Evolutionary conservation across 2,113 vertebrate species (phyloP), one percentile per base, ranked within the genome.

Genomic region (Notothenia coriiceps): DNA sequence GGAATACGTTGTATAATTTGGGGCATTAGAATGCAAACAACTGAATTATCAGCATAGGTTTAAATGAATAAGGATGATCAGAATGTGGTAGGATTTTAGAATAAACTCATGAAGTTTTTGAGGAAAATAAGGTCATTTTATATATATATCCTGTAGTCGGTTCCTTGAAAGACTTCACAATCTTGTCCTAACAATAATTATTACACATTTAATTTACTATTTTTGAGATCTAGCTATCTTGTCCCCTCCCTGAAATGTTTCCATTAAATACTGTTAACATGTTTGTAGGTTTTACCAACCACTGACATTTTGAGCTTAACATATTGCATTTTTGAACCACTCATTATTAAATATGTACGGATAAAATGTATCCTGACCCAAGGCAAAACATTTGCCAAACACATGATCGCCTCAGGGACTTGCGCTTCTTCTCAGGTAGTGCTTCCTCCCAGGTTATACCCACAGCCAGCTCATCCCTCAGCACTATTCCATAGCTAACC

Each of bases 1-100:
- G 60, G 3, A 47, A 44, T 15, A 60, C 25, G 18, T 52, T 70
- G 35, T 70, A 0, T 40, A 15, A 2, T 43, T 71, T 51, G 40
- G 18, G 67, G 60, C 46, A 61, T 47, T 49, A 14, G 50, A 35
- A 12, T 52, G 60, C 13, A 44, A 49, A 67, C 46, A 25, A 49
- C 44, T 49, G 6, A 74, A 79, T 65, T 85, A 33, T 35, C 25
- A 59, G 8, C 50, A 66, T 70, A 57, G 49, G 14, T 20, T 51
- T 68, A 13, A 46, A 40, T 76, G 70, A 69, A 80, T 62, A 47
- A 71, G 20, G 22, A 63, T 70, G 44, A 83, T 73, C 66, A 69
- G 54, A 63, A 62, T 65, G 68, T 76, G 54, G 73, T 73, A 35
- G 55, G 68, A 86, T 86, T 79, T 75, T 60, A 72, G 61, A 68